A percentile compares a stretch with the other conserved stretches of the same genome.
Conservation (phyloP, 2,113 vertebrate genomes). For the Electrona antarctica region DNA sequence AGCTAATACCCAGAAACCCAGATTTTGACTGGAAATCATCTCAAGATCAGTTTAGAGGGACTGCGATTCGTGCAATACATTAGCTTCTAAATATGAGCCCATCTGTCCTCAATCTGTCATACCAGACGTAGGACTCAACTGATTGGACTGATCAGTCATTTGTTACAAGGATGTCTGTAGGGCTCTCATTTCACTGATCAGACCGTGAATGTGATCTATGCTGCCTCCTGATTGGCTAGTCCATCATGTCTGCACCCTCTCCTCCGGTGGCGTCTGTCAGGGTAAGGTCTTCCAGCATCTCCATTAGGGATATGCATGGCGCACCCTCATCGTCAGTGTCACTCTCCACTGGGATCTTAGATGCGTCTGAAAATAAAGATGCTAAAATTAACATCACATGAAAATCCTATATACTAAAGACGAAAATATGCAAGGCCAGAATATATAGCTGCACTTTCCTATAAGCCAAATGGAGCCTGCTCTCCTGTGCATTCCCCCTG, state of each 20-base stretch:
- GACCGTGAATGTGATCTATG: background rate
- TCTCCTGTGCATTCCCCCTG: too few relatives aligned
- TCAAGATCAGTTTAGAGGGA: background rate
- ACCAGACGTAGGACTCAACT: background rate
- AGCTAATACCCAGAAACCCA: background rate
- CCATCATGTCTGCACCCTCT: conserved; percentile 89
- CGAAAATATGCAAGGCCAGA: too few relatives aligned
- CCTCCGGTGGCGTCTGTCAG: conserved; percentile 90
- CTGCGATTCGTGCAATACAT: background rate
- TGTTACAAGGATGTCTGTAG: background rate
- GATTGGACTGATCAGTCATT: background rate
- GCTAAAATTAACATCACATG: too few relatives aligned
- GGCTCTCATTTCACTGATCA: conserved; percentile 9
- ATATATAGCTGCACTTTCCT: too few relatives aligned
- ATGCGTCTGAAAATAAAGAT: conserved; percentile 67
- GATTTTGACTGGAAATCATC: conserved; percentile 17
- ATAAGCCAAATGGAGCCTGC: too few relatives aligned
- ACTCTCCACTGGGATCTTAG: conserved; percentile 89
- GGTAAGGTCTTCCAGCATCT: conserved; percentile 96
- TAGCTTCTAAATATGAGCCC: background rate
- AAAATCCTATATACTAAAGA: too few relatives aligned
- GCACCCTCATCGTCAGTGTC: conserved; percentile 94
- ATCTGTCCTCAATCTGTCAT: conserved; percentile 3
- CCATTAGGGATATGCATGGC: conserved; percentile 88
- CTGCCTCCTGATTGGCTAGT: conserved; percentile 32